These are phyloP conservation scores for Anniella stebbinsi DNA, from an alignment of 2,797 vertebrate species.

Conservation along the genomic window DNA sequence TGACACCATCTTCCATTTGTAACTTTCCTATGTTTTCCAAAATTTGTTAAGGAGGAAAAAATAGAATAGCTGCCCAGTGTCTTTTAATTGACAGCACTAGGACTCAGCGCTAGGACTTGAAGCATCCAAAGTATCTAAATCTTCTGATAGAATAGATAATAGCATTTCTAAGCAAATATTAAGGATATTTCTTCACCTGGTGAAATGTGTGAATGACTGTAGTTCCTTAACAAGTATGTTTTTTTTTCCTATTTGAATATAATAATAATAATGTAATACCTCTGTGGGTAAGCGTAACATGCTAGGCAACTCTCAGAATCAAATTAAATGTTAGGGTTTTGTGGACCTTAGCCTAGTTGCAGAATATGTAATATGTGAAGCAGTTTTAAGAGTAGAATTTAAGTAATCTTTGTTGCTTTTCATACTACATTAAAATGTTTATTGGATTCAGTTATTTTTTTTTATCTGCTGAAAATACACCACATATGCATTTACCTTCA, in stretches of 20 bases:
- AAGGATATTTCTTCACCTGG: background rate
- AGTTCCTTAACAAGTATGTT: background rate
- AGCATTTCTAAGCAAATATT: background rate
- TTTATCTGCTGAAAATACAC: background rate
- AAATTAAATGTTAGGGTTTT: background rate
- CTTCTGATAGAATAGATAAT: background rate
- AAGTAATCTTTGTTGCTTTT: background rate
- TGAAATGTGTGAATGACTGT: background rate
- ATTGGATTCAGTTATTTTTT: conserved; percentile 16
- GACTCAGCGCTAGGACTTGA: too few species aligned
- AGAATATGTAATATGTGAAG: conserved; percentile 2
- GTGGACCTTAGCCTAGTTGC: background rate
- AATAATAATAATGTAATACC: background rate
- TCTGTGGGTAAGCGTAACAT: background rate
- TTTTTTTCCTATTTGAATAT: background rate
- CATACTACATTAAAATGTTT: background rate
- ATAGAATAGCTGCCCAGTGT: too few species aligned
- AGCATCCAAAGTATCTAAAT: background rate
- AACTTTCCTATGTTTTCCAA: too few species aligned
- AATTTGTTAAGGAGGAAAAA: too few species aligned
- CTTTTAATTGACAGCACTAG: too few species aligned
- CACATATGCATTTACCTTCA: background rate
- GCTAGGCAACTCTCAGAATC: background rate
- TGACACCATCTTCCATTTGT: too few species aligned
- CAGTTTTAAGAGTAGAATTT: background rate